Percentiles rank a stretch among this genome's conserved stretches.
phyloP scores from a whole-genome alignment of 2,113 vertebrate species.

The Neoarius graeffei region DNA sequence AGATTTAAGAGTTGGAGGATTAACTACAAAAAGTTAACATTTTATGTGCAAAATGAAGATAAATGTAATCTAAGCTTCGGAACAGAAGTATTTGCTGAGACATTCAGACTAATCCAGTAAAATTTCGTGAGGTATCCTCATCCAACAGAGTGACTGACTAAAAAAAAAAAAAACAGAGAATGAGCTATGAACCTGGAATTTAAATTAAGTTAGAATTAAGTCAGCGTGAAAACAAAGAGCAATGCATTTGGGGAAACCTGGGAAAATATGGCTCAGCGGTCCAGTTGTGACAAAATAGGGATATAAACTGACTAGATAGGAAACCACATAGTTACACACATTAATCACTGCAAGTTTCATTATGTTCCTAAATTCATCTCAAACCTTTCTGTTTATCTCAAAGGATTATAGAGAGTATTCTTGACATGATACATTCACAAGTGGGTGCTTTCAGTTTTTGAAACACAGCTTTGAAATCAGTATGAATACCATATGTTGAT shows the following conservation, averaged over 20 bases:
- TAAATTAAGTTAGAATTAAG: not conserved
- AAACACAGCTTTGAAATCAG: too few species aligned
- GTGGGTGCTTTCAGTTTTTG: too few species aligned
- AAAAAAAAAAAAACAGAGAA: not conserved
- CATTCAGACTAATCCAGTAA: not conserved
- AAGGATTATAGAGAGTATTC: not conserved
- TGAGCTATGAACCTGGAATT: not conserved
- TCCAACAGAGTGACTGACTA: not conserved
- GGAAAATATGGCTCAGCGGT: not conserved
- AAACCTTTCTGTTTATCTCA: too few species aligned
- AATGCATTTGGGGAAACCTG: not conserved
- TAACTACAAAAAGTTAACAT: too few species aligned
- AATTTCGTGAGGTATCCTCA: not conserved
- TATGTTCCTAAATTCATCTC: too few species aligned
- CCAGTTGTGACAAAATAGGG: not conserved
- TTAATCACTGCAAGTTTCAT: too few species aligned
- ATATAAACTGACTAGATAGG: not conserved
- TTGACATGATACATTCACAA: not conserved
- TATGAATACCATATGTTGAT: too few species aligned
- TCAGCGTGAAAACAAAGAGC: not conserved
- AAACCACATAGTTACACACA: too few species aligned
- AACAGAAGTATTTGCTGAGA: not conserved
- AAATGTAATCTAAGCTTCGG: not conserved
- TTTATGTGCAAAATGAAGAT: not conserved
- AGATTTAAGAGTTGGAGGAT: too few species aligned